Base-by-base conservation (phyloP, 2,113 vertebrate genomes). In the Takifugu flavidus region DNA sequence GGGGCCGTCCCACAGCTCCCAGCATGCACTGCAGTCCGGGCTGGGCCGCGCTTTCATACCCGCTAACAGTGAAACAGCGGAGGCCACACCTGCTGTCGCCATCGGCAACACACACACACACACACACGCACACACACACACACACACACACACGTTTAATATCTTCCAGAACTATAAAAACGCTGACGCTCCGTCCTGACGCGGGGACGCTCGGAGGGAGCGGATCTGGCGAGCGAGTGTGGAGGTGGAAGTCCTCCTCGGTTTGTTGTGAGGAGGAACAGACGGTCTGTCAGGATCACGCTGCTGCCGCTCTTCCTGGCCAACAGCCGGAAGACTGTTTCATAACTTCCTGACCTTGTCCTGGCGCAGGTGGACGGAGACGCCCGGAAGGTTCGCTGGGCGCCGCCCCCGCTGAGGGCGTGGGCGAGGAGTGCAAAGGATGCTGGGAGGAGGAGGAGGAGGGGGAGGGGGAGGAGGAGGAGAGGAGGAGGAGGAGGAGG, bases 161-260 rank as follows among this genome's bases (percentile, higher is more conserved):
- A 89, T 89, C 86, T 89, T 87, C 80, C 80, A 85, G 80, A 79
- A 86, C 82, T 79, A 87, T 87, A 90, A 88, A 88, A 85, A 82
- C 53, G 8, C 31, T 5, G 31, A 34, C 4, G 31, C 29, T 71
- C 75, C 83, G 89, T 85, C 85, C 5, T 6, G 28, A 29, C 28
- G 28, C 31, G 5, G 31, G 31, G 5, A 5, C 31, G 6, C 31
- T 6, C 31, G 31, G 31, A 39, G 34, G 34, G 34, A 11, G 34
- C 34, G 34, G 34, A 39, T 39, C 34, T 39, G 34, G 34, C 34
- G 34, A 39, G 31, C 31, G 31, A 34, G 34, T 2, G 34, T 10
- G 34, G 11, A 10, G 34, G 8, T 31, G 20, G 47, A 20, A 5
- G 14, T 63, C 72, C 73, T 13, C 63, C 51, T 58, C 51, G 15